Evolutionary conservation across 2,888 invertebrate species (phyloP), one percentile per base, ranked within the genome.

Genomic region (Caenorhabditis imperialis): DNA sequence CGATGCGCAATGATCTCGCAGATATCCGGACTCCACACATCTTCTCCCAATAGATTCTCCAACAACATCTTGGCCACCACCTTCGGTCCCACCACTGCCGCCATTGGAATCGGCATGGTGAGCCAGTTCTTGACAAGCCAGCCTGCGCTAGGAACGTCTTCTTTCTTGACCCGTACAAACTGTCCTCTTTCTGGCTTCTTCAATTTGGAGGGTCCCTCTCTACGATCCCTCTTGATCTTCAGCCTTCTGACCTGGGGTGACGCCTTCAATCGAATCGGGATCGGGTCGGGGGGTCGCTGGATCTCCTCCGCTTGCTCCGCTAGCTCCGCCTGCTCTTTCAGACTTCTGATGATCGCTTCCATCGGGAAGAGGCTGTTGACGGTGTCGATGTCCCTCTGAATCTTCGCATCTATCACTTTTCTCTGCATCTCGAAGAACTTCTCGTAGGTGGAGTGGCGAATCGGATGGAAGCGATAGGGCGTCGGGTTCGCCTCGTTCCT

Each of bases 241-340:
- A 65, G 22, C 20, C 63, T 54, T 22, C 63, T 44, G 3, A 65
- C 10, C 23, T 65, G 63, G 2, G 63, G 63, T 12, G 18, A 48
- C 8, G 42, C 12, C 40, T 65, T 65, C 12, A 55, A 5, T 30
- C 40, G 27, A 12, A 65, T 38, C 10, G 63, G 63, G 6, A 55
- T 42, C 7, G 63, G 63, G 1, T 45, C 42, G 14, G 38, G 14
- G 0, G 35, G 48, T 4, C n/a, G n/a, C 7, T 40, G 12, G 2
- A 22, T n/a, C 20, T 18, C 30, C 4, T 38, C 38, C 1, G 48
- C 47, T 37, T 55, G 63, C 16, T 55, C 54, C 6, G 30, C 6
- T n/a, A n/a, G n/a, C 2, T 35, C 45, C 1, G 54, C 53, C 38
- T 54, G 62, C 22, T 63, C 53, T 45, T 63, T 37, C 10, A 63